Conservation (phyloP, 2,888 invertebrate species). For the Ferdinandea cuprea region DNA sequence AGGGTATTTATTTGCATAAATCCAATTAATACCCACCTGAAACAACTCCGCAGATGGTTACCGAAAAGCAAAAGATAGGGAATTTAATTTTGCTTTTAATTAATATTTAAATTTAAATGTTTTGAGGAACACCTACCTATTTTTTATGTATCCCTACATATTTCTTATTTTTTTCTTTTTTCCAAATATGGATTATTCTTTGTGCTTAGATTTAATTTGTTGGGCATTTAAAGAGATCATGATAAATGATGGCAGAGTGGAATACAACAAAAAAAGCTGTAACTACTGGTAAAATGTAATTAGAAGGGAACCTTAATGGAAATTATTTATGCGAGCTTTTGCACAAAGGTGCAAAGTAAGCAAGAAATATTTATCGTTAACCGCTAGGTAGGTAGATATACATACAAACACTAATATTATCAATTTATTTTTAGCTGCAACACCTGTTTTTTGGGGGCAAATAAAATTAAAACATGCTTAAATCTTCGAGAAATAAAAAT, state of each 20-base stretch:
- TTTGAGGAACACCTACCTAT: neutral
- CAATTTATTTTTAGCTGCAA: too few species aligned
- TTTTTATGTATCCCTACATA: too few species aligned
- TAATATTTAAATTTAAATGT: neutral
- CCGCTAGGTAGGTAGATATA: too few species aligned
- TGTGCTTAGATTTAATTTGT: conserved; percentile 45
- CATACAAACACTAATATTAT: too few species aligned
- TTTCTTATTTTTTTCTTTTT: neutral
- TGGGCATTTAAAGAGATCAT: conserved; percentile 35
- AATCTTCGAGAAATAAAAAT: too few species aligned
- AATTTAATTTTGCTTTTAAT: conserved; percentile 10
- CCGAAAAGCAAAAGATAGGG: conserved; percentile 28
- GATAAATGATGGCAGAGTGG: conserved; percentile 25
- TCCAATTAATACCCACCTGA: conserved; percentile 62
- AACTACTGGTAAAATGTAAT: conserved; percentile 49
- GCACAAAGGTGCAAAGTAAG: neutral
- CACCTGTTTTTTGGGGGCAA: too few species aligned
- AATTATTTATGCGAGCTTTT: conserved; percentile 62
- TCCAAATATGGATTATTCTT: conserved; percentile 48
- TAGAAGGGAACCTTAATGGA: conserved; percentile 63
- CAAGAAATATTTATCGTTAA: neutral
- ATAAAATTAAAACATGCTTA: too few species aligned
- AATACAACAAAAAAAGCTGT: conserved; percentile 6
- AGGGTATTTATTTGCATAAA: conserved; percentile 53
- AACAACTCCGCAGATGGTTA: conserved; percentile 54